Percentiles rank a stretch among this genome's conserved stretches.
phyloP scores from a whole-genome alignment of 2,797 vertebrate genomes.

The Hypotaenidia okinawae region DNA sequence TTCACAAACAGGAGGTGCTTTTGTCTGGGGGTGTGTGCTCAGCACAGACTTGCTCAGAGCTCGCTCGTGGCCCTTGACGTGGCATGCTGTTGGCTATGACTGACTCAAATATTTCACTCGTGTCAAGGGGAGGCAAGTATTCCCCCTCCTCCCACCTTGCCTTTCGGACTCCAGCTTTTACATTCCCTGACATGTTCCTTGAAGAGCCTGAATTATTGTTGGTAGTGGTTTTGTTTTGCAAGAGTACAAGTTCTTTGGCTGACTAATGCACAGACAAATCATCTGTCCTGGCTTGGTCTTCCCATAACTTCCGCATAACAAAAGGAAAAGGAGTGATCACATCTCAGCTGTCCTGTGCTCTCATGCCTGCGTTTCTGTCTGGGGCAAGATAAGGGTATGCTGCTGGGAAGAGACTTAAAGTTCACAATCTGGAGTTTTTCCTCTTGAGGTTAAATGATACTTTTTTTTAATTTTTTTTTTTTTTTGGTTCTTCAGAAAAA shows the following conservation, averaged over 20 bases:
- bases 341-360: not conserved
- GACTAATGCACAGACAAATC: constrained; percentile 19
- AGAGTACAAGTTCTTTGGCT: constrained; percentile 25
- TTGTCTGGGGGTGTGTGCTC: not conserved
- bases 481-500: not conserved
- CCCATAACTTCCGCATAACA: not conserved
- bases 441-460: not conserved
- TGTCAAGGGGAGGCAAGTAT: not conserved
- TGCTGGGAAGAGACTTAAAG: constrained; percentile 8
- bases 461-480: not conserved
- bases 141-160: not conserved
- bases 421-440: not conserved
- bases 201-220: constrained; percentile 26
- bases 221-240: constrained; percentile 58
- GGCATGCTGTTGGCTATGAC: not conserved
- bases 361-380: not conserved
- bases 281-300: constrained; percentile 21
- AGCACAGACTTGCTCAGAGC: not conserved
- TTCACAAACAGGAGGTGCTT: not conserved
- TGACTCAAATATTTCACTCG: not conserved
- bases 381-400: not conserved
- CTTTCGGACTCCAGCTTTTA: not conserved
- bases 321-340: constrained; percentile 13
- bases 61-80: accelerated
- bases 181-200: constrained; percentile 1